phyloP scores from a whole-genome alignment of 2,113 vertebrate genomes.

The Typhlomys cinereus region DNA sequence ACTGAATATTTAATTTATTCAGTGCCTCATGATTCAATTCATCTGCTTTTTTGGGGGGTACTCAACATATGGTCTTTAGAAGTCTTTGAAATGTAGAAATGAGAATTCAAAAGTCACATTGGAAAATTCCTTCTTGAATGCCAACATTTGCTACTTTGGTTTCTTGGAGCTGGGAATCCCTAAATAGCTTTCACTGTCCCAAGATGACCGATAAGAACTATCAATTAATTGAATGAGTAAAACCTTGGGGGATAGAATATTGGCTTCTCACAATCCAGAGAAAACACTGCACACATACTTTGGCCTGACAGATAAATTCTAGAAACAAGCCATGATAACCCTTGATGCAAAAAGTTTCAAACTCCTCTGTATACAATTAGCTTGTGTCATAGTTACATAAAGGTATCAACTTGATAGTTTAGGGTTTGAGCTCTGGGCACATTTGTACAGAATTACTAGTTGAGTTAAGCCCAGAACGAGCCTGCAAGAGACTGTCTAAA shows the following conservation, averaged over 20 bases:
- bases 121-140: slow-evolving; percentile 45
- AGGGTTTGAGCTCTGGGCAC: too few relatives aligned
- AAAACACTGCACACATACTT: background rate
- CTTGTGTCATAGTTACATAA: background rate
- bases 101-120: background rate
- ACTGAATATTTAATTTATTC: background rate
- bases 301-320: background rate
- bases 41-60: background rate
- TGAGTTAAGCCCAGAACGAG: too few relatives aligned
- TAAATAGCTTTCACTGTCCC: background rate
- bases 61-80: slow-evolving; percentile 28
- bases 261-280: background rate
- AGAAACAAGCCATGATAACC: background rate
- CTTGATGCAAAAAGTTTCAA: background rate
- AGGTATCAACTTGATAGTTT: too few relatives aligned
- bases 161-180: slow-evolving; percentile 41
- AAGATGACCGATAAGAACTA: background rate
- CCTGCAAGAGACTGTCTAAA: too few relatives aligned
- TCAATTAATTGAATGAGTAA: background rate
- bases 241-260: background rate
- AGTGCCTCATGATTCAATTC: background rate
- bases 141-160: background rate
- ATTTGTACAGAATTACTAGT: too few relatives aligned
- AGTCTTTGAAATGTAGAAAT: slow-evolving; percentile 39
- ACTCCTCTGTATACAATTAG: background rate